These are phyloP conservation scores for Calyptomena viridis DNA, from an alignment of 2,113 vertebrate species.

Conservation along the genomic window DNA sequence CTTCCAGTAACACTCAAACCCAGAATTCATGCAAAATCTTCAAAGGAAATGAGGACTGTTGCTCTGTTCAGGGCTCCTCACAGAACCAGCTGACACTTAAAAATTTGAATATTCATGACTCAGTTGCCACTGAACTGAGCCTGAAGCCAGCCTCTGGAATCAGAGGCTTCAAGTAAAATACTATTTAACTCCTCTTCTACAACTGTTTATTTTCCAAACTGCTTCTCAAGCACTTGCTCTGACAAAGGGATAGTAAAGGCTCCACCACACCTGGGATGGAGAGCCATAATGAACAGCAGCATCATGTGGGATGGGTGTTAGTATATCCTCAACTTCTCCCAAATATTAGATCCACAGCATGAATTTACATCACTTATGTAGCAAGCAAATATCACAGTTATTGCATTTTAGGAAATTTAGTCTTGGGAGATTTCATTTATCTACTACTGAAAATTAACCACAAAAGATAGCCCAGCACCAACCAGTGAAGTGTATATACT, in stretches of 20 bases:
- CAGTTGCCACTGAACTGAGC: not conserved
- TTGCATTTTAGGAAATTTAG: not conserved
- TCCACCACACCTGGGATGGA: not conserved
- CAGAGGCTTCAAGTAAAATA: not conserved
- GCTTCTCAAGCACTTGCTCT: slow-evolving; percentile 27
- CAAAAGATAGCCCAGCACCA: not conserved
- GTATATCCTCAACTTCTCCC: not conserved
- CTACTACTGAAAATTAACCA: not conserved
- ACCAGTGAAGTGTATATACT: not conserved
- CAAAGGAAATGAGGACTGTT: not conserved
- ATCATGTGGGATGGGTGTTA: not conserved
- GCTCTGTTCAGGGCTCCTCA: not conserved
- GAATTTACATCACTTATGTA: not conserved
- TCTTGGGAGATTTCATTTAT: not conserved
- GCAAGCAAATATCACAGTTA: not conserved
- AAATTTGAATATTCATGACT: slow-evolving; percentile 1
- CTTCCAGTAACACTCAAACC: not conserved
- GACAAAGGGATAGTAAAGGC: not conserved
- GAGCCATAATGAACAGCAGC: not conserved
- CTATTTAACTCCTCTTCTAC: slow-evolving; percentile 39
- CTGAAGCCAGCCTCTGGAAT: not conserved
- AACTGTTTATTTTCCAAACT: slow-evolving; percentile 49
- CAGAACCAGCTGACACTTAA: not conserved
- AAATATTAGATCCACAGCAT: not conserved
- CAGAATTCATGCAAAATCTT: not conserved